Conservation (phyloP, 2,797 vertebrate species). For the Sebastes hubbsi region DNA sequence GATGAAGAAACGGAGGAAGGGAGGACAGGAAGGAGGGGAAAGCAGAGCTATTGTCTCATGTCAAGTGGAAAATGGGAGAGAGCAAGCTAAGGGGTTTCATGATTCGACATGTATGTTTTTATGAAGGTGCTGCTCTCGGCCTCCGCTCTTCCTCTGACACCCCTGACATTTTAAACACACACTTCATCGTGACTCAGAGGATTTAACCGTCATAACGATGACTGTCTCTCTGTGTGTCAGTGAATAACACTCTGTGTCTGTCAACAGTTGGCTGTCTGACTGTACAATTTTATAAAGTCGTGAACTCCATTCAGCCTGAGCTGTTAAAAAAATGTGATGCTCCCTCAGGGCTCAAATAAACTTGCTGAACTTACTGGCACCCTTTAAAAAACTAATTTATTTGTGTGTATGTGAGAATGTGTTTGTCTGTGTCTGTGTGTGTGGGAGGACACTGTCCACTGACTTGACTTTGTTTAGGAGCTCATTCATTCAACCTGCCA, state of each 20-base stretch:
- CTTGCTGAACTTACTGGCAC: constrained; percentile 36
- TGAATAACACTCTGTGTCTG: constrained; percentile 34
- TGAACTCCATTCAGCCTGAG: constrained; percentile 44
- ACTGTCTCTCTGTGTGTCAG: constrained; percentile 4
- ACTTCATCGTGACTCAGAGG: constrained; percentile 48
- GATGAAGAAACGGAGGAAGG: constrained; percentile 40
- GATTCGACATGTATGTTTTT: constrained; percentile 63
- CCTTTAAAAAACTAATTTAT: background rate
- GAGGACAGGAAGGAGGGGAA: constrained; percentile 25
- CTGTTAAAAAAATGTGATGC: constrained; percentile 11
- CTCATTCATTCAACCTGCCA: constrained; percentile 1
- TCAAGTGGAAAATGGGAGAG: constrained; percentile 42
- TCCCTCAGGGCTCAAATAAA: constrained; percentile 38
- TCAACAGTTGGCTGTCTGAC: constrained; percentile 54
- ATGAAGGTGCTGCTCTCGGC: constrained; percentile 17
- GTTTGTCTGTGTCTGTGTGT: background rate
- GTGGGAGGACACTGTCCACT: background rate
- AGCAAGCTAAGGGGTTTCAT: constrained; percentile 43
- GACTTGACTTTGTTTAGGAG: background rate
- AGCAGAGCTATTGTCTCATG: constrained; percentile 45
- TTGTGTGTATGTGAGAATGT: background rate
- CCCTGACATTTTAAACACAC: constrained; percentile 53
- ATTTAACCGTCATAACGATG: constrained; percentile 50
- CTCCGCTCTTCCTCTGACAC: constrained; percentile 35
- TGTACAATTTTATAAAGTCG: constrained; percentile 43